A percentile compares a stretch with the other conserved stretches of the same genome.
Evolutionary conservation across 2,797 vertebrate species (phyloP).

Genomic region (Poeciliopsis gracilis): DNA sequence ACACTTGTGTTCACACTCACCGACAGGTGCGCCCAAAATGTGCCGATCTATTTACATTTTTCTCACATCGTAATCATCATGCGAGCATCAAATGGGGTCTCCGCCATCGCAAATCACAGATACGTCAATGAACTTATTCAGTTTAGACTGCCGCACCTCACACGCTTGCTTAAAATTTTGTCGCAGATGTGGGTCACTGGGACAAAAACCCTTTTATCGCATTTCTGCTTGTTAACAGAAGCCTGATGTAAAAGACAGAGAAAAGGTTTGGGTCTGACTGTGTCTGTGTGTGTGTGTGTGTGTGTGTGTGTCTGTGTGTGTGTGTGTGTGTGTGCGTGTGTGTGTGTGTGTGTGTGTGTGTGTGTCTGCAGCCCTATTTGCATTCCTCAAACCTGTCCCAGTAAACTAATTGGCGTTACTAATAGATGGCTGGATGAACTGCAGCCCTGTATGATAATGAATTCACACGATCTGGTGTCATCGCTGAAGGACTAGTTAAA

Average conservation of each 20-base stretch:
- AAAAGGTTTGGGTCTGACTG: slow-evolving; percentile 41
- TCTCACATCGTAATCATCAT: background rate
- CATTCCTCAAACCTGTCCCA: slow-evolving; percentile 76
- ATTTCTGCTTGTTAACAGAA: slow-evolving; percentile 52
- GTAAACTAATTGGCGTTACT: slow-evolving; percentile 87
- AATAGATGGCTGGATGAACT: slow-evolving; percentile 83
- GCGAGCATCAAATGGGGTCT: background rate
- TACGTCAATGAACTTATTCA: background rate
- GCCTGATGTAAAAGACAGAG: slow-evolving; percentile 45
- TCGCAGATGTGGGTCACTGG: slow-evolving; percentile 61
- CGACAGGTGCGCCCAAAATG: slow-evolving; percentile 1
- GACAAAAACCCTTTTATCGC: slow-evolving; percentile 46
- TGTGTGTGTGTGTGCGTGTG: slow-evolving; percentile 45
- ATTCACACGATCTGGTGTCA: slow-evolving; percentile 80
- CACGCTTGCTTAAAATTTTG: slow-evolving; percentile 11
- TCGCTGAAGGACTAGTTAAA: slow-evolving; percentile 82
- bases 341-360: slow-evolving; percentile 46
- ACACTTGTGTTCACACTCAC: background rate
- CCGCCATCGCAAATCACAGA: background rate
- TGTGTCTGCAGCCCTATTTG: slow-evolving; percentile 59
- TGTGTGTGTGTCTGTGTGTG: slow-evolving; percentile 52
- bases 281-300: slow-evolving; percentile 39
- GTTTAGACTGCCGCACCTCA: background rate
- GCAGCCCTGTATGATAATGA: slow-evolving; percentile 76
- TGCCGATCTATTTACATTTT: background rate